phyloP scores from a whole-genome alignment of 2,113 vertebrate genomes.

The Rhadina sibilatrix region DNA sequence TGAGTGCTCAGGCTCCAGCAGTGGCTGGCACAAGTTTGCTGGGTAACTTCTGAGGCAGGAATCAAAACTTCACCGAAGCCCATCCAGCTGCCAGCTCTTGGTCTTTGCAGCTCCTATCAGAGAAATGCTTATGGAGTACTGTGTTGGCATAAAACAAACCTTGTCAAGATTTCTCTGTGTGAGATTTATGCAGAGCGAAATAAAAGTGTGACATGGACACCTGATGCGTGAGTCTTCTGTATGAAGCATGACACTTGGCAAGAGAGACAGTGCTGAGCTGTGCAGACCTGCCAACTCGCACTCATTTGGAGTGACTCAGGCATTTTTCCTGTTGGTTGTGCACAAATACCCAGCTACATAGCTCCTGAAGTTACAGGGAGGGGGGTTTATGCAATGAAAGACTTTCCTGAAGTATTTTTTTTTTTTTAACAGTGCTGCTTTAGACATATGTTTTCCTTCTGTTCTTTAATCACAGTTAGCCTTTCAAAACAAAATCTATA shows the following conservation, averaged over 20 bases:
- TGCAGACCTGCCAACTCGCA: constrained; percentile 59
- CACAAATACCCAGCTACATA: constrained; percentile 37
- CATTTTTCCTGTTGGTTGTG: constrained; percentile 51
- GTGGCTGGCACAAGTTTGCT: not conserved
- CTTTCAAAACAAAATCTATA: constrained; percentile 58
- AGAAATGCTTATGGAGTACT: constrained; percentile 56
- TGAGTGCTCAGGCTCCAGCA: not conserved
- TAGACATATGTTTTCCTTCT: constrained; percentile 63
- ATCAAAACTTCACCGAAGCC: constrained; percentile 24
- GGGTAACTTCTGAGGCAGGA: constrained; percentile 10
- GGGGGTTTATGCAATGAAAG: not conserved
- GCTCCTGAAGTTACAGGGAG: not conserved
- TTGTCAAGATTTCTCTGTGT: constrained; percentile 61
- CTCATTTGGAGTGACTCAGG: constrained; percentile 63
- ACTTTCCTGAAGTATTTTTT: constrained; percentile 31
- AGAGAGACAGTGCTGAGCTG: constrained; percentile 51
- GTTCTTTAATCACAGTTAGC: constrained; percentile 60
- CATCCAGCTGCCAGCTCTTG: constrained; percentile 42
- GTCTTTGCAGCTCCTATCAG: constrained; percentile 45
- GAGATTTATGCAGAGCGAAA: constrained; percentile 69
- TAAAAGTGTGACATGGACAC: constrained; percentile 65
- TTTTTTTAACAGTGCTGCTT: constrained; percentile 47
- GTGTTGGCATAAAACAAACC: constrained; percentile 63
- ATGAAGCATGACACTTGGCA: constrained; percentile 68
- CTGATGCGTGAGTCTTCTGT: constrained; percentile 63